Evolutionary conservation across 2,888 invertebrate species (phyloP).

Genomic region (Drosophila histrio): DNA sequence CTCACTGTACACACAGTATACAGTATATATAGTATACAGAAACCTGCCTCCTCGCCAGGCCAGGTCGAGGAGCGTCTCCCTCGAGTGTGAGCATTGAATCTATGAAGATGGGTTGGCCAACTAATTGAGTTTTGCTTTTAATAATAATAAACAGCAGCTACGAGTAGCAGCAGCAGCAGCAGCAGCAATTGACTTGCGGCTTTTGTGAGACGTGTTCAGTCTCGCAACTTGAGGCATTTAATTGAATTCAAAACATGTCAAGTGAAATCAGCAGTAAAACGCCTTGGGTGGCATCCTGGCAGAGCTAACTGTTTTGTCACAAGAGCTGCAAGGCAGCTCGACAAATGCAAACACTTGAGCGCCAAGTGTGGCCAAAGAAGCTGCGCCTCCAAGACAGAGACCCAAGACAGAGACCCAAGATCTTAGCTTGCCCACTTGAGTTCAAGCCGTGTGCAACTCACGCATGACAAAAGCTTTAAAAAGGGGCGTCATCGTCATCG

Average conservation of each 20-base stretch:
- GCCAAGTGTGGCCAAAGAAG: conserved; percentile 59
- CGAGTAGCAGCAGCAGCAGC: conserved; percentile 19
- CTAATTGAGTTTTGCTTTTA: conserved; percentile 77
- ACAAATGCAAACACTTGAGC: conserved; percentile 64
- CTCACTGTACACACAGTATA: conserved; percentile 45
- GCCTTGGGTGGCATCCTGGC: conserved; percentile 63
- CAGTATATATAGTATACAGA: conserved; percentile 1
- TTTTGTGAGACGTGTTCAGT: conserved; percentile 33
- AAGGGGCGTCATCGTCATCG: conserved; percentile 54
- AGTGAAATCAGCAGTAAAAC: conserved; percentile 64
- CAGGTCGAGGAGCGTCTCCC: not conserved
- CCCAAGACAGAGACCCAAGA: conserved; percentile 26
- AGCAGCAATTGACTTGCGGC: conserved; percentile 46
- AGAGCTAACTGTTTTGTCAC: conserved; percentile 44
- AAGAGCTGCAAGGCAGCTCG: conserved; percentile 46
- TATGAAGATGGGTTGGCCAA: conserved; percentile 31
- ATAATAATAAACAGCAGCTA: conserved; percentile 71
- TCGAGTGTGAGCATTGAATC: too few relatives aligned
- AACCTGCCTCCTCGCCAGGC: conserved; percentile 18
- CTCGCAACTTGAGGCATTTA: conserved; percentile 58
- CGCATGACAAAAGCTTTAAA: conserved; percentile 68
- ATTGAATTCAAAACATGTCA: conserved; percentile 78
- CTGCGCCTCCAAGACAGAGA: conserved; percentile 58
- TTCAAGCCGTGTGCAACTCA: conserved; percentile 35
- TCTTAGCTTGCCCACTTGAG: conserved; percentile 58